These are phyloP conservation scores for Leptinotarsa haldemani DNA, from an alignment of 2,888 invertebrate genomes.

Conservation along the genomic window DNA sequence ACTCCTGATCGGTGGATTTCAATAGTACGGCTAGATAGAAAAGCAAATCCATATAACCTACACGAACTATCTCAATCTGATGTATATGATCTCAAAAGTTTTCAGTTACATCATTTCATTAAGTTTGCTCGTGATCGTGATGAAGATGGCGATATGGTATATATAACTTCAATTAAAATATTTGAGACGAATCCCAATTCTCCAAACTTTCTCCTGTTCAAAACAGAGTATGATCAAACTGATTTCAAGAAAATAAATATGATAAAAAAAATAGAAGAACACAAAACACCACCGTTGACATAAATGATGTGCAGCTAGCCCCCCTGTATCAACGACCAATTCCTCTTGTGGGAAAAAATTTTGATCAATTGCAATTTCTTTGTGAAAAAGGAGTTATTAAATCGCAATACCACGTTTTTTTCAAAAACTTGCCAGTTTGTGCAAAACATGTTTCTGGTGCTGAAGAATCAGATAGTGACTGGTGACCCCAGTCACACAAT, in stretches of 20 bases:
- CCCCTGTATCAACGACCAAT: background rate
- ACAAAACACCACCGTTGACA: background rate
- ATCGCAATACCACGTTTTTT: background rate
- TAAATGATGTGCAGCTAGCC: background rate
- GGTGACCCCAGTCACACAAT: no score
- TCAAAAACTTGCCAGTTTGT: background rate
- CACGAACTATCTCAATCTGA: background rate
- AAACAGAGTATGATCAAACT: background rate
- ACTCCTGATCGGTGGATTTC: constrained; percentile 7
- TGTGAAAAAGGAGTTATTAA: background rate
- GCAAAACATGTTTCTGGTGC: background rate
- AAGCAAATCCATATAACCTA: background rate
- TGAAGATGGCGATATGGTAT: background rate
- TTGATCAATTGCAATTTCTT: background rate
- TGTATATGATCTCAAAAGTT: background rate
- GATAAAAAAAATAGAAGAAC: background rate
- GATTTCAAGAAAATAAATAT: background rate
- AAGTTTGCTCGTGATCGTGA: background rate
- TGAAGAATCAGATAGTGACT: background rate
- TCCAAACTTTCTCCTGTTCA: background rate
- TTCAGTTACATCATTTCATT: background rate
- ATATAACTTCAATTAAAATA: background rate
- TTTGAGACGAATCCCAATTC: background rate
- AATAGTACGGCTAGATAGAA: background rate
- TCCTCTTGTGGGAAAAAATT: background rate